These are phyloP conservation scores for Teleogryllus occipitalis DNA, from an alignment of 1,140 invertebrate genomes.

Conservation along the genomic window DNA sequence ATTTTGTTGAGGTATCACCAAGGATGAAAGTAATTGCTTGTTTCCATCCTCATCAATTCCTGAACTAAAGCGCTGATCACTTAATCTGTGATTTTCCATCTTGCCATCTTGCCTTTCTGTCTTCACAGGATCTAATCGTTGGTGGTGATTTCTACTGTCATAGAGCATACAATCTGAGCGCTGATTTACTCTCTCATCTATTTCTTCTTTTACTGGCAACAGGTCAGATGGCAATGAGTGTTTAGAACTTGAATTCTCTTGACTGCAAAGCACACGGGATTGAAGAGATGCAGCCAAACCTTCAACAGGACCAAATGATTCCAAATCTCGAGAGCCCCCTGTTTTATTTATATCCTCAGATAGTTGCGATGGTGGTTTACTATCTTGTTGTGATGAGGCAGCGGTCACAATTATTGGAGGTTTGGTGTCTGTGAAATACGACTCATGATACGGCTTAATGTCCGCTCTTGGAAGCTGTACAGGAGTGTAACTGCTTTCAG, in stretches of 20 bases:
- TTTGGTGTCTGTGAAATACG: conserved; percentile 56
- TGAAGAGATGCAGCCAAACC: conserved; percentile 74
- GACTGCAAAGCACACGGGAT: conserved; percentile 58
- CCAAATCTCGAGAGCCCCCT: neutral
- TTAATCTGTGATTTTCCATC: neutral
- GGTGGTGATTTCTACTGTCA: neutral
- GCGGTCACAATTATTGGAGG: conserved; percentile 34
- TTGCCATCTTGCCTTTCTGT: neutral
- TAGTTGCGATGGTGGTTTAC: neutral
- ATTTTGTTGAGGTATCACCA: neutral
- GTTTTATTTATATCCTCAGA: neutral
- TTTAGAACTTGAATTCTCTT: conserved; percentile 29
- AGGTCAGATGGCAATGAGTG: conserved; percentile 19
- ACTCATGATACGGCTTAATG: conserved; percentile 62
- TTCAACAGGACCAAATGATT: conserved; percentile 37
- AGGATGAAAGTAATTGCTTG: neutral
- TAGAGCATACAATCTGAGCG: conserved; percentile 16
- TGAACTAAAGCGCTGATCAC: neutral
- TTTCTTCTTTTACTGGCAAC: conserved; percentile 17
- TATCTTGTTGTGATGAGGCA: conserved; percentile 10
- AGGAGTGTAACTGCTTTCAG: conserved; percentile 45
- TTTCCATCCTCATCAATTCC: neutral
- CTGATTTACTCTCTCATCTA: neutral
- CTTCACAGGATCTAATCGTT: conserved; percentile 5
- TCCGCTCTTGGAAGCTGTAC: conserved; percentile 55